Conservation (phyloP, 1,140 invertebrate genomes). For the Drosophila repleta region DNA sequence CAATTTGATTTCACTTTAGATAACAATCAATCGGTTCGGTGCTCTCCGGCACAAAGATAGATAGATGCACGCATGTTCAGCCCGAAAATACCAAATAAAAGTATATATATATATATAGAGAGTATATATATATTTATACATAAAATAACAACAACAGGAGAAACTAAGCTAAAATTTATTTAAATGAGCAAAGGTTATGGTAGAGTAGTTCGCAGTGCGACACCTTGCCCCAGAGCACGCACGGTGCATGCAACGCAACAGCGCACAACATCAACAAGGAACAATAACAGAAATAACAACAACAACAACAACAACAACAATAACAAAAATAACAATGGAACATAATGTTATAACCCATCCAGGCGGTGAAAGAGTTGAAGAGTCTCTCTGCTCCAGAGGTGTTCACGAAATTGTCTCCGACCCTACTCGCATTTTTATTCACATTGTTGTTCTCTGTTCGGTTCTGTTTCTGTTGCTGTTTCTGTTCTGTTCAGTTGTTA, state of each 20-base stretch:
- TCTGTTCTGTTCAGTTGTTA: conserved; percentile 50
- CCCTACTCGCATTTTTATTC: conserved; percentile 35
- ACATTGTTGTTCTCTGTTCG: conserved; percentile 47
- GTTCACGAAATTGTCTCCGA: conserved; percentile 44
- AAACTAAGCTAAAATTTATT: conserved; percentile 68
- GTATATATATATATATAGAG: conserved; percentile 14
- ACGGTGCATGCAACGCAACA: conserved; percentile 73
- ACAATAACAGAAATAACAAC: conserved; percentile 2
- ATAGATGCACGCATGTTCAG: conserved; percentile 35
- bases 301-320: conserved; percentile 28
- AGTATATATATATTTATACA: conserved; percentile 16
- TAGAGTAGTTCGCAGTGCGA: conserved; percentile 75
- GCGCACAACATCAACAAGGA: conserved; percentile 58
- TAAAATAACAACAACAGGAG: conserved; percentile 38
- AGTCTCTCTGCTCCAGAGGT: conserved; percentile 56
- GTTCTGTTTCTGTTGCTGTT: conserved; percentile 40
- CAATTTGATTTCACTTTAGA: conserved; percentile 77
- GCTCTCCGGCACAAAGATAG: conserved; percentile 20
- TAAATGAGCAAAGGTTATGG: conserved; percentile 72
- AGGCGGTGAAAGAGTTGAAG: conserved; percentile 63
- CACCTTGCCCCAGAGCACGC: conserved; percentile 72
- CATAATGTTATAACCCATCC: conserved; percentile 69
- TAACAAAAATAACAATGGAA: conserved; percentile 68
- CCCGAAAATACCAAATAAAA: conserved; percentile 21
- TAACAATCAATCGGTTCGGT: conserved; percentile 73